A percentile compares a stretch with the other conserved stretches of the same genome.
Conservation (phyloP, 2,888 invertebrate species). For the Sericinus montela region DNA sequence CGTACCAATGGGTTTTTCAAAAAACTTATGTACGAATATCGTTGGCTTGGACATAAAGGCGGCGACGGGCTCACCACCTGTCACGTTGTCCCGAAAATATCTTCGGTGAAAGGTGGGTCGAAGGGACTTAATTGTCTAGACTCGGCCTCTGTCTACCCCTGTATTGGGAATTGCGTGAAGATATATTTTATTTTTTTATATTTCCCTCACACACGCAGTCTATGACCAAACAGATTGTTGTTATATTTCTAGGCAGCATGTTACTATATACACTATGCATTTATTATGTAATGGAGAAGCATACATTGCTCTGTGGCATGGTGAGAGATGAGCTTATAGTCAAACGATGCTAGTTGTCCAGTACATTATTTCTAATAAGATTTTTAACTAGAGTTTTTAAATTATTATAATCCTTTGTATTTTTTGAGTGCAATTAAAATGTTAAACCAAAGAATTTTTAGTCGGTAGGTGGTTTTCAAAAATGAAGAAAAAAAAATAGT, state of each 20-base stretch:
- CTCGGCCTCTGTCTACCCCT: no score
- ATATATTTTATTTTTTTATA: no score
- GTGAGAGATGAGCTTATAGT: constrained; percentile 4
- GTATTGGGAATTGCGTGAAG: no score
- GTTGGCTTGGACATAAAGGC: no score
- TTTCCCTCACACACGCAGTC: no score
- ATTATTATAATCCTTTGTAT: constrained; percentile 1
- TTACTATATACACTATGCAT: constrained; percentile 18
- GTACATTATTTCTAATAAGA: background rate
- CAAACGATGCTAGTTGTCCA: background rate
- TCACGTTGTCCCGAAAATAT: no score
- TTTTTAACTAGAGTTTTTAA: constrained; percentile 5
- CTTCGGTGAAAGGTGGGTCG: no score
- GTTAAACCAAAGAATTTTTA: background rate
- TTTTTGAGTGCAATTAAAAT: constrained; percentile 4
- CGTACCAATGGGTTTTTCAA: no score
- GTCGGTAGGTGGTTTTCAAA: background rate
- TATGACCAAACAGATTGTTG: background rate
- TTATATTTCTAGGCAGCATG: constrained; percentile 24
- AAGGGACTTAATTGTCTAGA: no score
- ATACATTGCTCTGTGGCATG: constrained; percentile 24
- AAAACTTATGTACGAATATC: no score
- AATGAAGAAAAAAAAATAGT: background rate
- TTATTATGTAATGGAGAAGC: constrained; percentile 27
- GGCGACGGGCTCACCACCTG: no score